Percentiles rank a stretch among this genome's conserved stretches.
Evolutionary conservation across 2,797 vertebrate genomes (phyloP).

Genomic region (Periparus ater): DNA sequence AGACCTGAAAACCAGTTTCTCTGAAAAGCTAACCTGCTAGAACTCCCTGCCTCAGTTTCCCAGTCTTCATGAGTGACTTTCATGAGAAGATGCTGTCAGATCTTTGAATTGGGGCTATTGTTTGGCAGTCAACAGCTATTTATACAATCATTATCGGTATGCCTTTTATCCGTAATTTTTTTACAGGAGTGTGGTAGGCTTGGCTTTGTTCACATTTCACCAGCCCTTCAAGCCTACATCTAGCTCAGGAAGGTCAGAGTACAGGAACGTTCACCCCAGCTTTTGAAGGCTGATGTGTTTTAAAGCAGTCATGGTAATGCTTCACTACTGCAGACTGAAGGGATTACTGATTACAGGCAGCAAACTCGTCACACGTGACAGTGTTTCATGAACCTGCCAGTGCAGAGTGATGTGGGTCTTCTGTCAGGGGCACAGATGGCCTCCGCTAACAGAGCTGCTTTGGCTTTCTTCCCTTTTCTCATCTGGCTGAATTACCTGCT

Average conservation of each 20-base stretch:
- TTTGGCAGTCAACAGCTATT: neutral
- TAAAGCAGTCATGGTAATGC: neutral
- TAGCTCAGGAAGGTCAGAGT: constrained; percentile 3
- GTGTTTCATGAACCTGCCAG: neutral
- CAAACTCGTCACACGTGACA: neutral
- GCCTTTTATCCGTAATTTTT: neutral
- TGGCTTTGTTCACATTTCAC: neutral
- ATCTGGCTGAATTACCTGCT: neutral
- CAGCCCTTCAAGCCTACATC: neutral
- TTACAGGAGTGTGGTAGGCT: neutral
- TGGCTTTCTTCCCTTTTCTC: neutral
- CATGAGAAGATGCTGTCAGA: neutral
- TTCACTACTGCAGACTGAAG: neutral
- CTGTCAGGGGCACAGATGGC: neutral
- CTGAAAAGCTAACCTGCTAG: neutral
- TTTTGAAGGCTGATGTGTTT: neutral
- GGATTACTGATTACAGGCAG: constrained; percentile 22
- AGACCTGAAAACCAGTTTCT: neutral
- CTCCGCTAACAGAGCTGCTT: neutral
- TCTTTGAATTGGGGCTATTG: neutral
- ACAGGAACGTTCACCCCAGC: neutral
- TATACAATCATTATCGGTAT: neutral
- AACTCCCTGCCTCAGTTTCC: neutral
- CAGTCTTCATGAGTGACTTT: neutral
- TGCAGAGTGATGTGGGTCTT: neutral